Base-by-base conservation (phyloP, 2,797 vertebrate species). In the Sebastes itinus region DNA sequence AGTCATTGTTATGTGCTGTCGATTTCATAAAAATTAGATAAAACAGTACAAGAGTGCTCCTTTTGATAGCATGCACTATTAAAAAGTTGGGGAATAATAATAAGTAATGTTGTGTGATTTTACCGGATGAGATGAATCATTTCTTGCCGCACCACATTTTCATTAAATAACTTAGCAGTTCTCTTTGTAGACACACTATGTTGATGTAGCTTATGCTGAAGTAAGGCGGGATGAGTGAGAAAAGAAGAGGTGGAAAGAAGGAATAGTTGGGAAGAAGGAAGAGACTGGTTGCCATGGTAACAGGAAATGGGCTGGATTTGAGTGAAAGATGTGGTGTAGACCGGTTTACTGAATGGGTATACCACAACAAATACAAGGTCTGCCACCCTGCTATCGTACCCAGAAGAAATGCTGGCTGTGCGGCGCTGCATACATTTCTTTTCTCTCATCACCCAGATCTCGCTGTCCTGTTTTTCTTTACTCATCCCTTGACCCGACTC, bases 211-310 rank as follows among this genome's bases (percentile, higher is more conserved):
- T 72, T 59, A 42, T 76, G 73, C 71, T 69, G 75, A 83, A 86
- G 55, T 60, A 61, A 80, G 77, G 78, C 65, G 71, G 70, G 72
- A 88, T 72, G 78, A 85, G 80, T 85, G 86, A 89, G 42, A 59
- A 85, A 70, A 71, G 82, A 86, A 80, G 69, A 90, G 85, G 78
- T 82, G 65, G 88, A 90, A 87, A 80, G 82, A 85, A 65, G 75
- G 83, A 89, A 88, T 83, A 77, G 85, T 84, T 81, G 68, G 84
- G 72, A 85, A 82, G 75, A 72, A 85, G 78, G 83, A 87, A 71
- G 77, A 90, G 81, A 82, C 14, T 9, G 71, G 92, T 94, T 92
- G 80, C 93, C 84, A 94, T 95, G 80, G 94, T 92, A 93, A 94
- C 92, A 89, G 82, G 83, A 91, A 89, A 88, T 23, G 42, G 75